Evolutionary conservation across 2,797 vertebrate genomes (phyloP), one percentile per base, ranked within the genome.

Genomic region (Neomorphus geoffroyi): DNA sequence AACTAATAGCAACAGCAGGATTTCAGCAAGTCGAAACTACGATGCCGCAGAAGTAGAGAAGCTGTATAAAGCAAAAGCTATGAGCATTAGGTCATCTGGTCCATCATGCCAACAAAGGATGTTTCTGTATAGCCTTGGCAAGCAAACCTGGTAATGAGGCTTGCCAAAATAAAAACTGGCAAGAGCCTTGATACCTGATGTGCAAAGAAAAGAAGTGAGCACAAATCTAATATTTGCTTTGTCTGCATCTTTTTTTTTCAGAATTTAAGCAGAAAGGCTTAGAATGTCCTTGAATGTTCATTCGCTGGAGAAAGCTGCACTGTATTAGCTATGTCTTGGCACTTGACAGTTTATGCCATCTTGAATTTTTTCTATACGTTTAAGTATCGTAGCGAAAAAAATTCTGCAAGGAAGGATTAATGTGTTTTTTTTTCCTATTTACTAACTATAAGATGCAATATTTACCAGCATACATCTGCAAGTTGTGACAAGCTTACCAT

Each of bases 61-160:
- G 79, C 50, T 91, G 65, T 35, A 89, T 81, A 72, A 88, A 71
- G 61, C 77, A 94, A 53, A 72, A 78, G 26, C 75, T 60, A 48
- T 50, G 66, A 84, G 56, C 65, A 71, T 93, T 91, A 96, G 86
- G 51, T 97, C 95, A 95, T 86, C 85, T 50, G 72, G 62, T 66
- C 72, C 54, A 69, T 56, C 85, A 69, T 96, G 93, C 94, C 95
- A 96, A 83, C 54, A 94, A 69, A 92, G 65, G 43, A 75, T 93
- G 82, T 88, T 96, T 96, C 92, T 91, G 80, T 93, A 79, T 43
- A 90, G 82, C 80, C 79, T 78, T 95, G 93, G 93, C 92, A 93
- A 92, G 73, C 39, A 83, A 92, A 95, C 54, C 56, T 73, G 39
- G 66, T 91, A 83, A 91, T 30, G 62, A 30, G 79, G 70, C 66